phyloP scores from a whole-genome alignment of 2,888 invertebrate genomes.

The Dryadula phaetusa region DNA sequence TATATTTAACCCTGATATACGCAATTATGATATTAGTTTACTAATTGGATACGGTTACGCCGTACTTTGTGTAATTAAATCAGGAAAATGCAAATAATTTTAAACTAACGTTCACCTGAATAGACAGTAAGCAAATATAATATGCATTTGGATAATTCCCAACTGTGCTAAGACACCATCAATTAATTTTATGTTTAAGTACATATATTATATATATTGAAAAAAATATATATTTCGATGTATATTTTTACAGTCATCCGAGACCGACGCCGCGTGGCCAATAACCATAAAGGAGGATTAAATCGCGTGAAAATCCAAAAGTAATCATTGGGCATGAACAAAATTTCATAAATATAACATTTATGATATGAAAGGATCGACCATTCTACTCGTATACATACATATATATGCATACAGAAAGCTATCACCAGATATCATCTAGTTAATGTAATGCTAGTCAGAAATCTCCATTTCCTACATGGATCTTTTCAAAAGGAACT shows the following conservation, averaged over 20 bases:
- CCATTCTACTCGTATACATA: not conserved
- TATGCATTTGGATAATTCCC: too few relatives aligned
- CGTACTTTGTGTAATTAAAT: too few relatives aligned
- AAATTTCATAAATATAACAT: constrained; percentile 17
- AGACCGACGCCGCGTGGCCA: constrained; percentile 7
- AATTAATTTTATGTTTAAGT: not conserved
- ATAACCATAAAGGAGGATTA: constrained; percentile 15
- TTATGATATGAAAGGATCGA: not conserved
- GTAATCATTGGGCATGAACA: constrained; percentile 12
- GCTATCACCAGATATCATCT: not conserved
- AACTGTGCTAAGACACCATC: not conserved
- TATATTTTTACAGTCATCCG: not conserved
- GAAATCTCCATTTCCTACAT: not conserved
- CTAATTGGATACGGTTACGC: too few relatives aligned
- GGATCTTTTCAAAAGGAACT: not conserved
- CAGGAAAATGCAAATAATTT: too few relatives aligned
- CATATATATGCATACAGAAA: not conserved
- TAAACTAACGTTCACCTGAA: too few relatives aligned
- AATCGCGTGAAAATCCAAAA: not conserved
- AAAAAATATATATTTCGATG: not conserved
- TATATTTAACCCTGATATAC: too few relatives aligned
- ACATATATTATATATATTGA: not conserved
- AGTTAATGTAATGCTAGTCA: not conserved
- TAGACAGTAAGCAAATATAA: too few relatives aligned
- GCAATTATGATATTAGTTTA: too few relatives aligned